These are phyloP conservation scores for Formicarius rufipectus DNA, from an alignment of 2,113 vertebrate genomes.

Conservation along the genomic window DNA sequence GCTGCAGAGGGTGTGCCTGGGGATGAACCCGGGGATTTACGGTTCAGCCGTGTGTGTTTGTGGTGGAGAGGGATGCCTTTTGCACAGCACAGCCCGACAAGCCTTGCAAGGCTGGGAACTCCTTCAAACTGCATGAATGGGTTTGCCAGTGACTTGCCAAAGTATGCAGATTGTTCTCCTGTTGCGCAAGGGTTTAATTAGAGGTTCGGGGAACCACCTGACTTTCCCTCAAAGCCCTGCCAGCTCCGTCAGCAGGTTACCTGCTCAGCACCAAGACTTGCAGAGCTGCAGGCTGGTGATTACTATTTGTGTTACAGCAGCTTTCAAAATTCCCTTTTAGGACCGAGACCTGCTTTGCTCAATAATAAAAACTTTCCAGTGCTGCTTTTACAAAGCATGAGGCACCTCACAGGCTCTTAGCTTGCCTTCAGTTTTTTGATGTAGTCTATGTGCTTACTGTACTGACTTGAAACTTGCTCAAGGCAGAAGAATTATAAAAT, in stretches of 20 bases:
- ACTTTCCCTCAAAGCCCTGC: background rate
- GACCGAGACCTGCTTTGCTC: background rate
- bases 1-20: background rate
- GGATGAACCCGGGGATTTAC: accelerated
- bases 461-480: background rate
- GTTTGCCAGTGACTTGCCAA: background rate
- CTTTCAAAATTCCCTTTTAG: background rate
- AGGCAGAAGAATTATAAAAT: conserved; percentile 4
- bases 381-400: background rate
- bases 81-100: background rate
- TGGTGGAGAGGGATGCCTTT: background rate
- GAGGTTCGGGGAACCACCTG: background rate
- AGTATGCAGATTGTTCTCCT: background rate
- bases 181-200: background rate
- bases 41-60: background rate
- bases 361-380: background rate
- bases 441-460: background rate
- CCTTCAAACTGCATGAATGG: background rate
- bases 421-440: background rate
- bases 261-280: background rate
- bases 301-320: background rate
- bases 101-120: background rate
- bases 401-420: background rate
- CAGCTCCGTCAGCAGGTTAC: background rate
- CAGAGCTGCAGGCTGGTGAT: background rate